Base-by-base conservation (phyloP, 1,140 invertebrate genomes). In the Drosophila simulans region DNA sequence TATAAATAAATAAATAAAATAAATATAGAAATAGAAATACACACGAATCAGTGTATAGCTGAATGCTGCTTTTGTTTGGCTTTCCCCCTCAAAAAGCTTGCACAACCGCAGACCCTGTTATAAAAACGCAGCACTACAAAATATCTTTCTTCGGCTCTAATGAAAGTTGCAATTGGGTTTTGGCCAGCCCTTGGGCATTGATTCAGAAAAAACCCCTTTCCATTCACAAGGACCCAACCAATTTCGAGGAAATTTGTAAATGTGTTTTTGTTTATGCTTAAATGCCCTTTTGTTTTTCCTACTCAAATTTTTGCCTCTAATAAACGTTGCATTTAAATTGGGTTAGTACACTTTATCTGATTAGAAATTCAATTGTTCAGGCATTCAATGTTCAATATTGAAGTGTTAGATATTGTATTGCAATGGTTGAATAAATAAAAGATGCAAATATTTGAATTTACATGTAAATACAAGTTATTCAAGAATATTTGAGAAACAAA, bases 1-100 rank as follows among this genome's bases (percentile, higher is more conserved):
- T 74, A 64, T 86, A 81, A 86, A 79, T 76, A 86, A 68, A 81
- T 86, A 76, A 75, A 81, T 57, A 58, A 64, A 73, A 74, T 43
- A 70, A 70, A 70, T 57, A 57, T 20, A 57, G 27, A 49, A 42
- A 57, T 20, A 57, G 27, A 49, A 42, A 70, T 40, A 48, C 35
- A 55, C 51, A 48, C 66, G 34, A 35, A 45, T 22, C 46, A 49
- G 25, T 42, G 25, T 43, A 39, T 48, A 59, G 69, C 54, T 51
- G 27, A 80, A 84, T 53, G 37, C 17, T 62, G 77, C 48, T 25
- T 66, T 76, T 84, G 39, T 75, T 74, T 37, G 37, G 37, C 35
- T 34, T 52, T 56, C 20, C 43, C 42, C 54, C 31, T 34, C 20
- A 22, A 48, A 40, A 54, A 12, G 1, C 42, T 40, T 31, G 27